These are phyloP conservation scores for Eugnorisma glareosa DNA, from an alignment of 2,888 invertebrate genomes.

Conservation along the genomic window DNA sequence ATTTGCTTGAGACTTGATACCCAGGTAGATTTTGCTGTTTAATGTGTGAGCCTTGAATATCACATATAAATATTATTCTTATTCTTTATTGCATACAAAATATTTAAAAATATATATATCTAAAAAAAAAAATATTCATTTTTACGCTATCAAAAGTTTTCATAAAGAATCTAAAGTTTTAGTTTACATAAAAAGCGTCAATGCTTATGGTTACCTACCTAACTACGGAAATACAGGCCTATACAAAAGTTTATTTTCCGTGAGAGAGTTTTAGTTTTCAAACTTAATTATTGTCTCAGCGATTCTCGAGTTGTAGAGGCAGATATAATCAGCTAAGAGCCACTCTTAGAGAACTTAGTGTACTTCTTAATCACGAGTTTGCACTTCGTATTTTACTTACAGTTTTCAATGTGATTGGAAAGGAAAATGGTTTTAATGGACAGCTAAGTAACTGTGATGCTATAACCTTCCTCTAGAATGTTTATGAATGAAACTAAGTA, in stretches of 20 bases:
- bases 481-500: background rate
- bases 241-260: constrained; percentile 35
- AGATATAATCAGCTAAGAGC: constrained; percentile 59
- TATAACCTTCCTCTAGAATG: background rate
- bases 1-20: too few species aligned
- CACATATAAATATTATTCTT: too few species aligned
- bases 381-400: constrained; percentile 45
- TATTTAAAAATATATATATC: too few species aligned
- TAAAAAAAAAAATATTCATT: too few species aligned
- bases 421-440: background rate
- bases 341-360: constrained; percentile 22
- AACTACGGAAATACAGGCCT: constrained; percentile 10
- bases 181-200: background rate
- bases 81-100: too few species aligned
- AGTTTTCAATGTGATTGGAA: constrained; percentile 6
- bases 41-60: too few species aligned
- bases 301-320: constrained; percentile 20
- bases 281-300: constrained; percentile 56
- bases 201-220: background rate
- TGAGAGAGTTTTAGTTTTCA: constrained; percentile 38
- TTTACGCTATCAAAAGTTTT: background rate
- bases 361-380: constrained; percentile 38
- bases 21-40: too few species aligned
- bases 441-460: background rate
- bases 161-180: background rate